A percentile compares a stretch with the other conserved stretches of the same genome.
Evolutionary conservation across 1,140 invertebrate genomes (phyloP).

Genomic region (Drosophila nebulosa): DNA sequence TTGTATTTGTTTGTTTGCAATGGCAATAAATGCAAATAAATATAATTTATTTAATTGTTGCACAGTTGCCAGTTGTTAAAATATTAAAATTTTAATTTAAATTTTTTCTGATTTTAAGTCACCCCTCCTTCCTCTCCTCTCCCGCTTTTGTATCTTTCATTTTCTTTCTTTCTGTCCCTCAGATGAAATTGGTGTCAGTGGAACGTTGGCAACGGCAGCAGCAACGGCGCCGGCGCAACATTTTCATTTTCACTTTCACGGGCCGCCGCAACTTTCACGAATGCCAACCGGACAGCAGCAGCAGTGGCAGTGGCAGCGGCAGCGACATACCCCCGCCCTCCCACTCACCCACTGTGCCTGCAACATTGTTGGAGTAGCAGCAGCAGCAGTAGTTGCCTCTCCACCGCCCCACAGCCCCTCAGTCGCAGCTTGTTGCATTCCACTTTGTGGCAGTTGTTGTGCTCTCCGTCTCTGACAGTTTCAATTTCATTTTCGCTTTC

Average conservation of each 20-base stretch:
- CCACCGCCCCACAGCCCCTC: background rate
- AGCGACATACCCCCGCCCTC: background rate
- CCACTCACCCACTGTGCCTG: background rate
- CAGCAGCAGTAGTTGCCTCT: background rate
- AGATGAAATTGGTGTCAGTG: slow-evolving; percentile 56
- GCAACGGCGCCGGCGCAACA: slow-evolving; percentile 25
- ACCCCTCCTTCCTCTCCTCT: slow-evolving; percentile 1
- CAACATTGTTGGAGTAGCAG: background rate
- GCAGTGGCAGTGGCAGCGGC: too few species aligned
- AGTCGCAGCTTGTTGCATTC: slow-evolving; percentile 17
- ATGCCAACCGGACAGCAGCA: background rate
- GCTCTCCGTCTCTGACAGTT: slow-evolving; percentile 22
- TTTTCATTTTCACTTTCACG: slow-evolving; percentile 73
- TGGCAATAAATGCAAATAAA: slow-evolving; percentile 58
- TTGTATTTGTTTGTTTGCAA: slow-evolving; percentile 32
- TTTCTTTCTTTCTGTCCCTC: slow-evolving; percentile 1
- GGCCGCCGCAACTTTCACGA: slow-evolving; percentile 53
- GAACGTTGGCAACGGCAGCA: slow-evolving; percentile 31
- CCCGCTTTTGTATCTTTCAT: background rate
- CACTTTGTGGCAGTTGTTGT: slow-evolving; percentile 8
- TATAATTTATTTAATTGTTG: slow-evolving; percentile 51
- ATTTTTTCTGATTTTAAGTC: slow-evolving; percentile 21
- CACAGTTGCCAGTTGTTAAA: slow-evolving; percentile 40
- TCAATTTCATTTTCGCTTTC: slow-evolving; percentile 31
- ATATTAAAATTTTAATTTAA: slow-evolving; percentile 22